phyloP scores from a whole-genome alignment of 2,113 vertebrate species.

The Rhea pennata region DNA sequence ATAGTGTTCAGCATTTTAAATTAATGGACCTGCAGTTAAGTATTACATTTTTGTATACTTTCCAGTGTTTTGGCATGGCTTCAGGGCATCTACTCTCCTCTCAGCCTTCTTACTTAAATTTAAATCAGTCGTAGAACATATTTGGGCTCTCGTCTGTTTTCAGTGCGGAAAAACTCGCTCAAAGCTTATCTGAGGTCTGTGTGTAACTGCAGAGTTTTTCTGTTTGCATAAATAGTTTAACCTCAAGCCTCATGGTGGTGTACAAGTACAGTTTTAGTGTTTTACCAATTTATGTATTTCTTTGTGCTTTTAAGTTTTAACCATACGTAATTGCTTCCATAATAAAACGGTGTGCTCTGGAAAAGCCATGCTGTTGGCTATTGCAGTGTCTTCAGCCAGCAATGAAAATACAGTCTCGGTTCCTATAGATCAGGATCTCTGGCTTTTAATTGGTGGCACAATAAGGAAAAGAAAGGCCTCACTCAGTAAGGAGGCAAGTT shows the following conservation, averaged over 20 bases:
- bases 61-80: background rate
- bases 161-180: background rate
- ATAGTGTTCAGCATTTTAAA: background rate
- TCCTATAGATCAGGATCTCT: background rate
- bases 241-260: slow-evolving; percentile 67
- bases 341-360: accelerated
- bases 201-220: background rate
- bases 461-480: accelerated
- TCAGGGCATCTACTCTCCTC: background rate
- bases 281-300: background rate
- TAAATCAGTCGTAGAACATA: background rate
- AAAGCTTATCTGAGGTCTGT: background rate
- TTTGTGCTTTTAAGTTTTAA: background rate
- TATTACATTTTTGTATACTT: background rate
- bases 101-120: background rate
- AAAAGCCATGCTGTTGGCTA: background rate
- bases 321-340: background rate
- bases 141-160: background rate
- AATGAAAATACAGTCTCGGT: accelerated
- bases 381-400: background rate
- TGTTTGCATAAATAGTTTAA: slow-evolving; percentile 35
- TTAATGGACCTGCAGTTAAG: background rate
- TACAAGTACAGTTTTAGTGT: slow-evolving; percentile 56
- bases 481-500: background rate
- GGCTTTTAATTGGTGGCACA: background rate